A percentile compares a stretch with the other conserved stretches of the same genome.
phyloP scores from a whole-genome alignment of 2,113 vertebrate genomes.

The Xiphorhynchus elegans region DNA sequence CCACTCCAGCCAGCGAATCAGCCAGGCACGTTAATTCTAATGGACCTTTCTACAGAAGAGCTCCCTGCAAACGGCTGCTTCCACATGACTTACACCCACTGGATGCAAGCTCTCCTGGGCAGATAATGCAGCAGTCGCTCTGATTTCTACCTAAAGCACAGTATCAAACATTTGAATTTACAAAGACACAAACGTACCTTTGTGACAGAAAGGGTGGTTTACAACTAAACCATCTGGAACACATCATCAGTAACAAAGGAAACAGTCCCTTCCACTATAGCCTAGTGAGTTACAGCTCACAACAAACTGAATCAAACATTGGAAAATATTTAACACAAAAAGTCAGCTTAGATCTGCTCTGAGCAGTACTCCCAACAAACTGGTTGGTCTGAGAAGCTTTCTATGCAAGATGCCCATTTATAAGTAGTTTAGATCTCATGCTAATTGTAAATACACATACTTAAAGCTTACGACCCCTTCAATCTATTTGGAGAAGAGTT shows the following conservation, averaged over 20 bases:
- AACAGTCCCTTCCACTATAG: not conserved
- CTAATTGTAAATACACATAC: not conserved
- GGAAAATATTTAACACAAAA: not conserved
- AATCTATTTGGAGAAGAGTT: not conserved
- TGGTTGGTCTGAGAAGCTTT: not conserved
- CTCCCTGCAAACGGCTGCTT: not conserved
- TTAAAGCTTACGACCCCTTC: not conserved
- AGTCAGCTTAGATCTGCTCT: not conserved
- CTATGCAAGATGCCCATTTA: not conserved
- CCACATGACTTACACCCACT: not conserved
- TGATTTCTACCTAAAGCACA: not conserved
- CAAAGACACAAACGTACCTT: not conserved
- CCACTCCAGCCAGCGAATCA: not conserved
- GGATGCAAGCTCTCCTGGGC: not conserved
- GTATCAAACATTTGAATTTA: not conserved
- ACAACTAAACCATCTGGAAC: not conserved
- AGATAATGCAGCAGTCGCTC: not conserved
- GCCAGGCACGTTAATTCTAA: not conserved
- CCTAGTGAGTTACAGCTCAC: not conserved
- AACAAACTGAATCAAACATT: not conserved
- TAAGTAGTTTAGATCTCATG: not conserved
- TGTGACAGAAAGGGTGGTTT: not conserved
- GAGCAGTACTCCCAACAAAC: not conserved
- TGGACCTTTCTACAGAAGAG: not conserved
- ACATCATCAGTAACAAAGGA: not conserved